Conservation (phyloP, 2,888 invertebrate species). For the Meandrusa payeni region DNA sequence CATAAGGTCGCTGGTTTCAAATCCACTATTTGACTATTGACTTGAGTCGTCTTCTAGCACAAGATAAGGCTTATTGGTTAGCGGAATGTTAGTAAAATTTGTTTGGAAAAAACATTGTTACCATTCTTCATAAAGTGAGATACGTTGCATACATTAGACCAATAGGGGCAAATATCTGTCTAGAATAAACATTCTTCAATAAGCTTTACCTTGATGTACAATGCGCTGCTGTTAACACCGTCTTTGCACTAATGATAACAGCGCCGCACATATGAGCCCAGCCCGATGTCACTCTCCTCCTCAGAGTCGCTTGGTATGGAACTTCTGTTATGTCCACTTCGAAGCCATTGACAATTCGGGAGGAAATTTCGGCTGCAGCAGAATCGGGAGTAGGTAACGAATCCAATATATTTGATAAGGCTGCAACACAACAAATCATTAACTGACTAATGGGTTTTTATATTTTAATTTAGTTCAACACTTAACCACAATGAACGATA, state of each 20-base stretch:
- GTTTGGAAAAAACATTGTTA: too few species aligned
- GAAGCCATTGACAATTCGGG: slow-evolving; percentile 68
- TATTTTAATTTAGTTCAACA: slow-evolving; percentile 14
- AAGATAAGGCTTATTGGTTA: too few species aligned
- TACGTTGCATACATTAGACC: too few species aligned
- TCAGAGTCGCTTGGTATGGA: slow-evolving; percentile 65
- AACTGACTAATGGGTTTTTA: slow-evolving; percentile 2
- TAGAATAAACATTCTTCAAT: too few species aligned
- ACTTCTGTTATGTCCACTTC: slow-evolving; percentile 59
- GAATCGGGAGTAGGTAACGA: neutral
- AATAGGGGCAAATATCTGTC: too few species aligned
- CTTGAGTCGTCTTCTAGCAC: too few species aligned
- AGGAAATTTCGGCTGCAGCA: slow-evolving; percentile 9
- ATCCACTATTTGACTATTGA: too few species aligned
- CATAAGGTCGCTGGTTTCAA: too few species aligned
- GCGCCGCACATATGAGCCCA: slow-evolving; percentile 68
- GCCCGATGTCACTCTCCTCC: slow-evolving; percentile 39
- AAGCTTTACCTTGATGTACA: slow-evolving; percentile 57
- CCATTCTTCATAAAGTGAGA: too few species aligned
- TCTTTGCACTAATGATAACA: slow-evolving; percentile 45
- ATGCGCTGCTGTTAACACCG: slow-evolving; percentile 66
- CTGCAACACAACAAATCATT: slow-evolving; percentile 9
- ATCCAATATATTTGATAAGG: slow-evolving; percentile 9
- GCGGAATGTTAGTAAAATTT: too few species aligned
- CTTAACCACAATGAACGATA: slow-evolving; percentile 6